Evolutionary conservation across 1,140 invertebrate genomes (phyloP), one percentile per base, ranked within the genome.

Genomic region (Platyura marginata): DNA sequence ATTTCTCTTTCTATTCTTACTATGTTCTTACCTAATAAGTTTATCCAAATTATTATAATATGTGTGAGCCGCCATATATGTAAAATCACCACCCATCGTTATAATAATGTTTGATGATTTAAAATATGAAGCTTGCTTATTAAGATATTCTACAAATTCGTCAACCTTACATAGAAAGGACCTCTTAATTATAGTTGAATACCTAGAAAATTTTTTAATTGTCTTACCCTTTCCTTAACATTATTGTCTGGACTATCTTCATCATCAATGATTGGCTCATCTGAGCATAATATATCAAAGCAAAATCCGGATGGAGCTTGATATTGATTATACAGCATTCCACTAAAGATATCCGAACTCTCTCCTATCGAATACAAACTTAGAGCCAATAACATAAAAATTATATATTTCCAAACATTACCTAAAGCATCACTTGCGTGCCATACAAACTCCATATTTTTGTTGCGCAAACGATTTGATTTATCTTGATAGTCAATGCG

Each of bases 41-140:
- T 84, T 85, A 59, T 96, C 91, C 53, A 95, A 53, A 61, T 95
- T 94, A 49, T 71, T 76, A 57, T 75, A 95, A 78, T 84, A 91
- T 52, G 75, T 72, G 49, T 79, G 64, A 3, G 91, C 89, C 57
- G 83, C 74, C 56, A 86, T 80, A 62, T 90, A 96, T 35, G 79
- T 75, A 56, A 97, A 96, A 65, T 97, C 92, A 46, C 78, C 79
- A 0, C 92, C 92, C 90, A 95, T 95, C 1, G 89, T 91, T 40
- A 94, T 64, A 45, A 93, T 71, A 9, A 93, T 66, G 58, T 94
- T 80, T 53, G 83, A 77, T 2, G 77, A 74, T 41, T 61, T 61
- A 55, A 79, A 82, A 16, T 60, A 59, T 44, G 59, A 45, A 2
- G 68, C 60, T 67, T 78, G 72, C 34, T 62, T 62, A 42, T 62